Base-by-base conservation (phyloP, 2,797 vertebrate species). In the Eospalax fontanierii region DNA sequence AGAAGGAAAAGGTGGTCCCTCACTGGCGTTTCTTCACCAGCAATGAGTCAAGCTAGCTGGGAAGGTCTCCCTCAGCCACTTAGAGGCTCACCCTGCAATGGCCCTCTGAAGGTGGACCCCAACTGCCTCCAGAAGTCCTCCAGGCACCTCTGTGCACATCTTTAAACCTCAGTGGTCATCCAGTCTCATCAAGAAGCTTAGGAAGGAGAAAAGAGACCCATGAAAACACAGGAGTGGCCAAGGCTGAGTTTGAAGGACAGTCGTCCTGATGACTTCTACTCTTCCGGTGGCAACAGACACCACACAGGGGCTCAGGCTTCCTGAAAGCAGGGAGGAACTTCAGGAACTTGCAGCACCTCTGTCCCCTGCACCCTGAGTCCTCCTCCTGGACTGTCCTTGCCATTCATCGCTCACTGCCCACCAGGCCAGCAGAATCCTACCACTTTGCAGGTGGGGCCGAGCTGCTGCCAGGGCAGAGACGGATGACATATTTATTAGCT, bases 401-500 rank as follows among this genome's bases (percentile, higher is more conserved):
- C 98, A 98, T 96, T 97, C 88, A 98, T 96, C 97, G 81, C 96
- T 97, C 98, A 91, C 98, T 96, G 94, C 98, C 97, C 97, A 97
- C 97, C 98, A 97, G 97, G 95, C 98, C 22, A 95, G 98, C 97
- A 98, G 96, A 98, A 97, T 97, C 98, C 97, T 97, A 98, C 97
- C 98, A 97, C 97, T 98, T 98, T 98, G 98, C 99, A 99, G 99
- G 98, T 99, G 99, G 98, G 98, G 97, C 97, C 96, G 98, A 98
- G 98, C 98, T 98, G 98, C 98, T 98, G 98, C 98, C 97, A 97
- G 99, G 99, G 99, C 99, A 99, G 98, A 99, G 99, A 99, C 98
- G 98, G 98, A 99, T 99, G 99, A 99, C 99, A 99, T 99, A 99
- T 99, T 99, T 99, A 99, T 99, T 99, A 99, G 98, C 98, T 99